phyloP scores from a whole-genome alignment of 1,140 invertebrate species.

The Mycetomoellerius zeteki region DNA sequence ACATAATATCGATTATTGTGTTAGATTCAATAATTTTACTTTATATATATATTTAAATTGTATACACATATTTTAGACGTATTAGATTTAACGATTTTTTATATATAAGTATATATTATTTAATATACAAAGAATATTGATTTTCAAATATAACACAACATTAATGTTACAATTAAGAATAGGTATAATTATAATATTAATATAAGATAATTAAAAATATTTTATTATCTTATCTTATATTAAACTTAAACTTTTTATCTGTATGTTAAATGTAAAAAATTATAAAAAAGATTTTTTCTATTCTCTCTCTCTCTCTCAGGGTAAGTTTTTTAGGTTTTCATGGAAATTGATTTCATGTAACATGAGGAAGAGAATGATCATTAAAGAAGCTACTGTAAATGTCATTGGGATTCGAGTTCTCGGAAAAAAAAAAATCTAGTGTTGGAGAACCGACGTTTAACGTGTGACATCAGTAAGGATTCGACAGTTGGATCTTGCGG shows the following conservation, averaged over 20 bases:
- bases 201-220: too few species aligned
- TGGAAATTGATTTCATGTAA: conserved; percentile 8
- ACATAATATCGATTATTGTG: conserved; percentile 9
- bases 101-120: too few species aligned
- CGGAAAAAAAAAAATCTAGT: conserved; percentile 25
- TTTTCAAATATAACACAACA: not conserved
- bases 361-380: conserved; percentile 30
- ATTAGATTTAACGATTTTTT: not conserved
- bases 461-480: conserved; percentile 27
- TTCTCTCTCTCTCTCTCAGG: too few species aligned
- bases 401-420: not conserved
- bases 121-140: not conserved
- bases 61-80: not conserved
- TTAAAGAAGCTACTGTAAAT: conserved; percentile 62
- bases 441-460: not conserved
- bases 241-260: conserved; percentile 8
- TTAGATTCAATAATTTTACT: not conserved
- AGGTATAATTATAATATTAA: too few species aligned
- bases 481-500: not conserved
- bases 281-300: conserved; percentile 26
- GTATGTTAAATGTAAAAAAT: not conserved
- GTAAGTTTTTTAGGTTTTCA: conserved; percentile 23
- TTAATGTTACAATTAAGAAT: too few species aligned
- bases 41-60: too few species aligned
- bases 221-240: not conserved